Evolutionary conservation across 2,113 vertebrate genomes (phyloP).

Genomic region (Gallinago jamesoni): DNA sequence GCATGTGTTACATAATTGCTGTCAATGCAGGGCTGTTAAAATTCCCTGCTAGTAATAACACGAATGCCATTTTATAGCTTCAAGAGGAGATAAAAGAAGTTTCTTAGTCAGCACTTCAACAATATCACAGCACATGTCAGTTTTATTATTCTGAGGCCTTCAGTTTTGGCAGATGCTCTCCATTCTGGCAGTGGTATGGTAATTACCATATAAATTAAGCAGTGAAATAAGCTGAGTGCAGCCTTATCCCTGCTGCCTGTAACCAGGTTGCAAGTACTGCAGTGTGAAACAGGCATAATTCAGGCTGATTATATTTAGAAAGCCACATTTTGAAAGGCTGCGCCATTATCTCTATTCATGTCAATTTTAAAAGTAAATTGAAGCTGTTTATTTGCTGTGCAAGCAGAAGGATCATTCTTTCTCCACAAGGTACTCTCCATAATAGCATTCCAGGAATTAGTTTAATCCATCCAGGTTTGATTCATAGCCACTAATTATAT

Average conservation of each 20-base stretch:
- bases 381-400: constrained; percentile 72
- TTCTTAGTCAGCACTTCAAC: constrained; percentile 78
- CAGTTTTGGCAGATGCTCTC: constrained; percentile 74
- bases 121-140: constrained; percentile 68
- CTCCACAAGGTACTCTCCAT: constrained; percentile 42
- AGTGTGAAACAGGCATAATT: constrained; percentile 69
- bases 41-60: constrained; percentile 80
- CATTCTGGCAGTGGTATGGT: constrained; percentile 68
- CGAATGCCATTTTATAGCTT: constrained; percentile 73
- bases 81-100: constrained; percentile 76
- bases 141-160: constrained; percentile 75
- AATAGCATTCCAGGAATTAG: constrained; percentile 73
- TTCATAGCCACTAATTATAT: constrained; percentile 75
- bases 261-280: constrained; percentile 58
- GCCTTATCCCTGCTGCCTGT: constrained; percentile 61
- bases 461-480: constrained; percentile 70
- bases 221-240: constrained; percentile 67
- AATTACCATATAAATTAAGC: constrained; percentile 83
- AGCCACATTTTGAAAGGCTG: constrained; percentile 57
- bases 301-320: constrained; percentile 47
- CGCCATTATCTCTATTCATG: constrained; percentile 69
- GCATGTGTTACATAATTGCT: constrained; percentile 81
- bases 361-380: constrained; percentile 73
- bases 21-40: constrained; percentile 79
- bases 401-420: constrained; percentile 79